Base-by-base conservation (phyloP, 2,797 vertebrate genomes). In the Clarias fuscus region DNA sequence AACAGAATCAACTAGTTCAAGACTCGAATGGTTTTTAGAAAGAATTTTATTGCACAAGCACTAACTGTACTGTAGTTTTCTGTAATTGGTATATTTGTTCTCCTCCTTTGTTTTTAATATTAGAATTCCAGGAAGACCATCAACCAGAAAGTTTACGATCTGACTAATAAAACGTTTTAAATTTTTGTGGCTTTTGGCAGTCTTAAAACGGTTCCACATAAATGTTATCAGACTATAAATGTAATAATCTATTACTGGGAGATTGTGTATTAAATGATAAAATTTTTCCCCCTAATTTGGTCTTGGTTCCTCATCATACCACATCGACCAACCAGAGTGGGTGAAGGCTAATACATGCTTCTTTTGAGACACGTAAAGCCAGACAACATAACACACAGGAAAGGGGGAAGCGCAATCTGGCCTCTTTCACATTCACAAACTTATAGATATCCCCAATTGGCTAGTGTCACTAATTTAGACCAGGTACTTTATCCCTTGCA, bases 61-160 rank as follows among this genome's bases (percentile, higher is more conserved):
- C 30, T 59, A 27, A 33, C 27, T 33, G 27, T 59, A 59, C 53
- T 14, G 53, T 56, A 30, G 59, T 20, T 58, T 59, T 2, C 43
- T 56, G 17, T 76, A 76, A 56, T 75, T 75, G 72, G 7, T 7
- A 78, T 76, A 79, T 62, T 40, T 79, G 30, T 40, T 79, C 22
- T 79, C 33, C 33, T 40, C 33, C 5, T 17, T 78, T 61, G 8
- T 5, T 78, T 78, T 78, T 59, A 59, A 77, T 77, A 59, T 37
- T 2, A 62, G 13, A 79, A 79, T 62, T 62, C 30, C 10, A 61
- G 20, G 58, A 48, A 65, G 15, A 65, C 14, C 10, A 11, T 48
- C 58, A 67, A 67, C 37, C 79, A 67, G 37, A 81, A 48, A 18
- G 15, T 81, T 81, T 65, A 81, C 11, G 24, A 40, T 53, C 24